Conservation (phyloP, 2,797 vertebrate species). For the Erpetoichthys calabaricus region DNA sequence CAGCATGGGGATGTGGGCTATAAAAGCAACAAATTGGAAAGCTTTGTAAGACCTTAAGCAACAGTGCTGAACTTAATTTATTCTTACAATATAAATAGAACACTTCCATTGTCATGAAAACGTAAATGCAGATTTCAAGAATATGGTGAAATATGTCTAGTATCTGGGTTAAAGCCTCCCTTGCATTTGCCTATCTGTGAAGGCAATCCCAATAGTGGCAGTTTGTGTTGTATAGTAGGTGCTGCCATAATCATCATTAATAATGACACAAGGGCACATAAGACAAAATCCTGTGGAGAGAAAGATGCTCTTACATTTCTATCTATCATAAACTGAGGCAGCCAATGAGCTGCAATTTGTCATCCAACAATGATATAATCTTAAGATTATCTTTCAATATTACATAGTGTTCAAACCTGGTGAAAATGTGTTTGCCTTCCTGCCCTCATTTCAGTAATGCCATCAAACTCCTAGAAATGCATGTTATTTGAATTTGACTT, state of each 20-base stretch:
- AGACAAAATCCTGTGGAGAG: not conserved
- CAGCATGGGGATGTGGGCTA: too few relatives aligned
- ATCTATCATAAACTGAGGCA: not conserved
- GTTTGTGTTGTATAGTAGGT: too few relatives aligned
- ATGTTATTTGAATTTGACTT: conserved; percentile 2
- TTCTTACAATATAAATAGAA: too few relatives aligned
- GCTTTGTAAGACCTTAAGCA: too few relatives aligned
- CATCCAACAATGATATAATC: not conserved
- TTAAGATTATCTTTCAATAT: not conserved
- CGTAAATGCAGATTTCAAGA: too few relatives aligned
- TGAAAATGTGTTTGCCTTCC: not conserved
- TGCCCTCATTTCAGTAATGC: not conserved
- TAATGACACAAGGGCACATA: not conserved
- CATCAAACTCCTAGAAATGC: not conserved
- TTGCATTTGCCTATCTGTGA: too few relatives aligned
- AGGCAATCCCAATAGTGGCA: too few relatives aligned
- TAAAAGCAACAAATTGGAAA: too few relatives aligned
- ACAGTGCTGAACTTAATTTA: too few relatives aligned
- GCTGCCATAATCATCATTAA: not conserved
- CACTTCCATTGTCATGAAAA: too few relatives aligned
- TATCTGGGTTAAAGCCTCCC: too few relatives aligned
- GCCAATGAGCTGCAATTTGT: not conserved
- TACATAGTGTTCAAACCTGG: not conserved
- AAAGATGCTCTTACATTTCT: not conserved
- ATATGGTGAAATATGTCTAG: too few relatives aligned